Percentiles rank a stretch among this genome's conserved stretches.
Evolutionary conservation across 2,113 vertebrate genomes (phyloP).

Genomic region (Artemisiospiza belli): DNA sequence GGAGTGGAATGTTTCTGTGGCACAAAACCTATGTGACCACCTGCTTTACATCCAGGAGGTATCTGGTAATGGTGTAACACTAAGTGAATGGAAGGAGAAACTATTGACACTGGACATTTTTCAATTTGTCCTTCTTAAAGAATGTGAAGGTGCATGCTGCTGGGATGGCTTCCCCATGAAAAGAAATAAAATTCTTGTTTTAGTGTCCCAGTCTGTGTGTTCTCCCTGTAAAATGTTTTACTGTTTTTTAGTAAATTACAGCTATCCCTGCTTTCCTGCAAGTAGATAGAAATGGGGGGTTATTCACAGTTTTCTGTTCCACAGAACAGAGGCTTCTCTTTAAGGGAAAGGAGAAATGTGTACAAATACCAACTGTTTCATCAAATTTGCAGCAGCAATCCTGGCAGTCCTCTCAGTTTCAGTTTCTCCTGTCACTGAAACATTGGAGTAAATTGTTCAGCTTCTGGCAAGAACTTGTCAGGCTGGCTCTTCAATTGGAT

Average conservation of each 20-base stretch:
- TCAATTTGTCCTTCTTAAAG: not conserved
- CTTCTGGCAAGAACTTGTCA: not conserved
- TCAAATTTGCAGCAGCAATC: not conserved
- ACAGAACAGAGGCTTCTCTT: not conserved
- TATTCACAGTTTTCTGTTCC: not conserved
- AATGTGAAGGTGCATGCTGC: not conserved
- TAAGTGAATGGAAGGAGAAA: not conserved
- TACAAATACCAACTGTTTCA: not conserved
- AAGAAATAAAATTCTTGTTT: not conserved
- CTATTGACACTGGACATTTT: not conserved
- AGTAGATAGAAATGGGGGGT: not conserved
- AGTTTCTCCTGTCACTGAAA: not conserved
- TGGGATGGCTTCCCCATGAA: not conserved
- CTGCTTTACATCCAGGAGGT: not conserved
- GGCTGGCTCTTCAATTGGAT: not conserved
- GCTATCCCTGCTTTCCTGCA: not conserved
- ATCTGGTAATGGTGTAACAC: not conserved
- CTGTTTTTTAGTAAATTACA: not conserved
- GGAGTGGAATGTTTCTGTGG: not conserved
- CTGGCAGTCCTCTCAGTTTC: not conserved
- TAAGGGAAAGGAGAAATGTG: not conserved
- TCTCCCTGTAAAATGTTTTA: not conserved
- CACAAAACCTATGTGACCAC: not conserved
- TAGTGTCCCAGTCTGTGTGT: not conserved
- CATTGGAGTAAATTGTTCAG: not conserved